Evolutionary conservation across 2,797 vertebrate genomes (phyloP).

Genomic region (Gymnothorax reevesii): DNA sequence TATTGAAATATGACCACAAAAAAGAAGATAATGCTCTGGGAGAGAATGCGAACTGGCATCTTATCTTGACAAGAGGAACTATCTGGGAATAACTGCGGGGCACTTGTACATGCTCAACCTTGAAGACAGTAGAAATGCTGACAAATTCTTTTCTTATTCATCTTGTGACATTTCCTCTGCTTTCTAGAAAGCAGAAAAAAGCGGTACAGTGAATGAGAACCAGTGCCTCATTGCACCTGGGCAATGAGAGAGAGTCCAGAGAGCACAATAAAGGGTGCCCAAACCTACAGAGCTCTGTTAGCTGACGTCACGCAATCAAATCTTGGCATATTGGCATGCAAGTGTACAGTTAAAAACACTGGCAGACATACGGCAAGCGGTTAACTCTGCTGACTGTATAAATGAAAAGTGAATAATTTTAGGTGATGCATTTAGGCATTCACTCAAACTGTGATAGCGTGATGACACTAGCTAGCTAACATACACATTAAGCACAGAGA

Average conservation of each 20-base stretch:
- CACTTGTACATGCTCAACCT: conserved; percentile 46
- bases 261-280: conserved; percentile 35
- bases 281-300: not conserved
- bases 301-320: too few relatives aligned
- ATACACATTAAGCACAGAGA: too few relatives aligned
- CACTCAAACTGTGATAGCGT: too few relatives aligned
- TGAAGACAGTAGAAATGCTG: conserved; percentile 38
- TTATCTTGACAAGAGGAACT: conserved; percentile 18
- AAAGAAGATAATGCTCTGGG: conserved; percentile 40
- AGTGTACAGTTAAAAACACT: too few relatives aligned
- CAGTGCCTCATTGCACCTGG: conserved; percentile 34
- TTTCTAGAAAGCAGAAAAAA: not conserved
- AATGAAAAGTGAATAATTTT: too few relatives aligned
- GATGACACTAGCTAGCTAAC: too few relatives aligned
- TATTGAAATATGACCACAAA: conserved; percentile 56
- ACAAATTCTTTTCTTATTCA: conserved; percentile 53
- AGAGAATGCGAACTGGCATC: conserved; percentile 40
- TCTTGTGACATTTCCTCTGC: not conserved
- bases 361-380: too few relatives aligned
- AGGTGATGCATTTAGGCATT: too few relatives aligned
- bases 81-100: conserved; percentile 32
- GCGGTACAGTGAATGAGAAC: not conserved
- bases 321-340: too few relatives aligned
- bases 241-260: conserved; percentile 43
- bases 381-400: too few relatives aligned